Conservation (phyloP, 2,888 invertebrate species). For the Imbricaverruca yamaguchii region DNA sequence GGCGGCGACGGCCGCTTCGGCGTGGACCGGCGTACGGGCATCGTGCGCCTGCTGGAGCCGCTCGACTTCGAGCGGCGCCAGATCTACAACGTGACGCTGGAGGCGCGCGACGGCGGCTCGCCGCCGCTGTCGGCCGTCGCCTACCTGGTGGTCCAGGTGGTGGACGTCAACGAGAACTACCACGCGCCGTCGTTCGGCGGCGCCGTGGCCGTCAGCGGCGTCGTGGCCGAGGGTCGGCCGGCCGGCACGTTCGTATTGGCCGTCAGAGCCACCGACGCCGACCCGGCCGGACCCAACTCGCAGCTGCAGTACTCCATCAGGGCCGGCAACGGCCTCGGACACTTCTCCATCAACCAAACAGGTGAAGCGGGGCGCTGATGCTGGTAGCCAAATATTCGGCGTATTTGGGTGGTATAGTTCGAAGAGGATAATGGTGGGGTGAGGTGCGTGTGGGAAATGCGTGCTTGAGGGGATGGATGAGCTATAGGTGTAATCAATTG, state of each 20-base stretch:
- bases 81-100: constrained; percentile 76
- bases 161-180: constrained; percentile 90
- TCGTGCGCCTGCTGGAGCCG: constrained; percentile 65
- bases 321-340: constrained; percentile 82
- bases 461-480: too few relatives aligned
- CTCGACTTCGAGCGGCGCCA: constrained; percentile 86
- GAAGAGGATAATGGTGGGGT: too few relatives aligned
- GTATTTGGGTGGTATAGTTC: too few relatives aligned
- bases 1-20: constrained; percentile 55
- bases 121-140: constrained; percentile 72
- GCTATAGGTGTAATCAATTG: too few relatives aligned
- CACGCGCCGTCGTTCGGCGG: constrained; percentile 41
- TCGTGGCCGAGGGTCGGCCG: constrained; percentile 71
- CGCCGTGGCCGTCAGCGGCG: constrained; percentile 60
- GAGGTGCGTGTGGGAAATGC: too few relatives aligned
- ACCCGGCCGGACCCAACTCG: constrained; percentile 70
- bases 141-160: constrained; percentile 57
- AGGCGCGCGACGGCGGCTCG: constrained; percentile 75
- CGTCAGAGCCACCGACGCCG: constrained; percentile 69
- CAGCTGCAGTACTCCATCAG: constrained; percentile 76
- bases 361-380: constrained; percentile 48
- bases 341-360: constrained; percentile 81
- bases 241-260: constrained; percentile 67
- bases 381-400: too few relatives aligned
- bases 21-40: constrained; percentile 77